Conservation (phyloP, 2,113 vertebrate genomes). For the Chauna torquata region DNA sequence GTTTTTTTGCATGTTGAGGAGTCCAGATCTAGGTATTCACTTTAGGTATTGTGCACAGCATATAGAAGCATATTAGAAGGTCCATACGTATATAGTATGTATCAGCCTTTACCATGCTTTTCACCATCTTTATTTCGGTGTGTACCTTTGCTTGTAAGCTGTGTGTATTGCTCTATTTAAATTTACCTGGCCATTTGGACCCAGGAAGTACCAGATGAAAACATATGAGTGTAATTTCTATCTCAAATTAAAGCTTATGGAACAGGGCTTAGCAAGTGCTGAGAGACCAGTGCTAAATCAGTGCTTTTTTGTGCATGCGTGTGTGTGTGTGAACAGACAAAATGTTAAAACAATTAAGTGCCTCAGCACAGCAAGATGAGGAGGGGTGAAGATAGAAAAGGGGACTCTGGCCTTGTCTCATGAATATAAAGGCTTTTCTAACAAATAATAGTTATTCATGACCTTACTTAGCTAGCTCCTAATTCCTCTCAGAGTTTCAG, state of each 20-base stretch:
- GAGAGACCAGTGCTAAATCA: neutral
- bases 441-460: neutral
- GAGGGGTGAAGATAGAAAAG: neutral
- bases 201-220: neutral
- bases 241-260: neutral
- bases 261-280: neutral
- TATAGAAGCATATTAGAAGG: neutral
- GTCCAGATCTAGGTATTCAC: no score
- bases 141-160: neutral
- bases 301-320: neutral
- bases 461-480: neutral
- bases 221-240: neutral
- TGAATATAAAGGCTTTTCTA: neutral
- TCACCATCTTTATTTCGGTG: neutral
- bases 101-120: neutral
- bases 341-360: neutral
- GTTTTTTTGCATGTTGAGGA: neutral
- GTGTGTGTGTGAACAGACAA: neutral
- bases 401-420: neutral
- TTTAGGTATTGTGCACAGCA: fast-evolving
- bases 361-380: neutral
- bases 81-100: neutral
- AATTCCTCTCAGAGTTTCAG: neutral
- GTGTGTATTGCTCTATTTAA: neutral
- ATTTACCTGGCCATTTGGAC: neutral